Conservation (phyloP, 2,113 vertebrate species). For the Myxocyprinus asiaticus region DNA sequence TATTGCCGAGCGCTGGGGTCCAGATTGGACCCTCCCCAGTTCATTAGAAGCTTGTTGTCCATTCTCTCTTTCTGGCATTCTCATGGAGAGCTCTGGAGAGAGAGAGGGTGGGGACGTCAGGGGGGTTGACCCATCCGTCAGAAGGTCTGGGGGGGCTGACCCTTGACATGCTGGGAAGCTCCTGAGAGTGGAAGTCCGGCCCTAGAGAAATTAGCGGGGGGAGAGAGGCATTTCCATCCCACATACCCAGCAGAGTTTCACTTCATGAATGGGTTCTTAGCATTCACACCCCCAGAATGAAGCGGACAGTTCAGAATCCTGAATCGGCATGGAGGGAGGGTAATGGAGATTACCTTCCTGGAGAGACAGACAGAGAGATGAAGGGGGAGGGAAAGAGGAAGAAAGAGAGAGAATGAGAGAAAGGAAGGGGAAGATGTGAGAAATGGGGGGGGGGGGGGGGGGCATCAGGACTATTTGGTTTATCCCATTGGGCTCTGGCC, state of each 20-base stretch:
- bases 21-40: background rate
- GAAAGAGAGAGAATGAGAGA: constrained; percentile 29
- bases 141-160: constrained; percentile 77
- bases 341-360: constrained; percentile 59
- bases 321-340: constrained; percentile 17
- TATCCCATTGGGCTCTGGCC: constrained; percentile 51
- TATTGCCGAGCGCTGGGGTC: constrained; percentile 4
- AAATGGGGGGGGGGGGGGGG: background rate
- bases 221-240: constrained; percentile 67
- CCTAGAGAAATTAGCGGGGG: constrained; percentile 73
- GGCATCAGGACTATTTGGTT: constrained; percentile 55
- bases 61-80: constrained; percentile 16
- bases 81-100: constrained; percentile 30
- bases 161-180: constrained; percentile 67
- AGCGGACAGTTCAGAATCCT: constrained; percentile 64
- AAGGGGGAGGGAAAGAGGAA: constrained; percentile 43
- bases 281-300: constrained; percentile 80
- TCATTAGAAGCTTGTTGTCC: constrained; percentile 37
- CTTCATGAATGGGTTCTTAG: constrained; percentile 80
- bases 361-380: constrained; percentile 26
- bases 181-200: constrained; percentile 68
- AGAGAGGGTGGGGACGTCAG: constrained; percentile 1
- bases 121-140: constrained; percentile 67
- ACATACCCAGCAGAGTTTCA: constrained; percentile 69
- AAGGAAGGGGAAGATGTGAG: constrained; percentile 49